These are phyloP conservation scores for Erethizon dorsatum DNA, from an alignment of 2,797 vertebrate species.

Conservation along the genomic window DNA sequence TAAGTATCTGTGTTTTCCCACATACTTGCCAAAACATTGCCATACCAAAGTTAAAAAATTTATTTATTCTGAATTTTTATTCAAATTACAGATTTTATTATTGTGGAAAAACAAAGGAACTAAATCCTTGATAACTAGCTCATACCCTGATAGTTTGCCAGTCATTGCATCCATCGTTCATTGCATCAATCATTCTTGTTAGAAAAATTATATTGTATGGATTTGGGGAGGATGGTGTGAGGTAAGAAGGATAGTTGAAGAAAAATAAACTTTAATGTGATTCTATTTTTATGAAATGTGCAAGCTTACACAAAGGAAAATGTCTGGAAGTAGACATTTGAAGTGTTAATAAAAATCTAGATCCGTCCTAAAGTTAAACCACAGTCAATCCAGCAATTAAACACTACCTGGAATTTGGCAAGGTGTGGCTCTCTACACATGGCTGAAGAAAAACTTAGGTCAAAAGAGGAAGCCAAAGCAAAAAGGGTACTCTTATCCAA, in stretches of 20 bases:
- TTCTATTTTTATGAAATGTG: not conserved
- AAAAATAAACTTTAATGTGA: not conserved
- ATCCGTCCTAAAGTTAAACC: not conserved
- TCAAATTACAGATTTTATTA: not conserved
- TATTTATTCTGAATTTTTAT: not conserved
- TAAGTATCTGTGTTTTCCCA: not conserved
- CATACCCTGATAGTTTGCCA: not conserved
- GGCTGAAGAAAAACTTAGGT: not conserved
- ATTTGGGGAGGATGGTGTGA: not conserved
- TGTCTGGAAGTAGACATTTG: not conserved
- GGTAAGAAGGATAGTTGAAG: not conserved
- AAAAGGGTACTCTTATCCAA: not conserved
- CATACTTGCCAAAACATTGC: not conserved
- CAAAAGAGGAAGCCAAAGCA: not conserved
- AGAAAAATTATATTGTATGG: constrained; percentile 18
- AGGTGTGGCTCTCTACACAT: not conserved
- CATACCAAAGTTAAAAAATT: not conserved
- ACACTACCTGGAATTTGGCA: not conserved
- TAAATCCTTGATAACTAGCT: not conserved
- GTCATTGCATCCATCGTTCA: not conserved
- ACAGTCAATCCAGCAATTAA: not conserved
- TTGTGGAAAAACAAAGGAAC: not conserved
- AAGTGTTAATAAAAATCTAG: not conserved
- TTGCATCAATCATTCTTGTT: not conserved
- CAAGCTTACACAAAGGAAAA: not conserved